phyloP scores from a whole-genome alignment of 2,797 vertebrate genomes.

The Cryptoprocta ferox region DNA sequence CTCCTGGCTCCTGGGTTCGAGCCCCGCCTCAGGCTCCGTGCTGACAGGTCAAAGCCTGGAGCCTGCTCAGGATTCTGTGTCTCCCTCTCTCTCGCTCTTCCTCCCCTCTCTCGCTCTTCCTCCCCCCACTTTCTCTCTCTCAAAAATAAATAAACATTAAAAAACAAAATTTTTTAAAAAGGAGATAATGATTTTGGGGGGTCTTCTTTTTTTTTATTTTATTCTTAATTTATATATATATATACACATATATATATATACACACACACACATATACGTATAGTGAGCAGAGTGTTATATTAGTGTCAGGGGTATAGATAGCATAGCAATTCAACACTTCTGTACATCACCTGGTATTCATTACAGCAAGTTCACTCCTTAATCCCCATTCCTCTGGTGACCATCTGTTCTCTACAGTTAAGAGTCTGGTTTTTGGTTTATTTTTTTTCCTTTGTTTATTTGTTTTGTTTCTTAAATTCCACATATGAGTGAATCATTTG shows the following conservation, averaged over 20 bases:
- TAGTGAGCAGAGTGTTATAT: background rate
- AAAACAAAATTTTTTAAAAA: too few relatives aligned
- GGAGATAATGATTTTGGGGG: background rate
- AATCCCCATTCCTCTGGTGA: background rate
- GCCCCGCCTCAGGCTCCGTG: too few relatives aligned
- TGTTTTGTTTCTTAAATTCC: background rate
- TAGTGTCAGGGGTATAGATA: background rate
- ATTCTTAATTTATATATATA: background rate
- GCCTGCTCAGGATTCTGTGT: too few relatives aligned
- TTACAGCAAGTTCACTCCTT: background rate
- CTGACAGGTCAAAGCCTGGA: too few relatives aligned
- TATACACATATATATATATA: background rate
- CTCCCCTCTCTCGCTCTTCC: too few relatives aligned
- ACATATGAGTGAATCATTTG: background rate
- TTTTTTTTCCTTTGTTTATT: background rate
- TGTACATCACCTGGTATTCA: background rate
- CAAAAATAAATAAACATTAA: too few relatives aligned
- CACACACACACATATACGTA: too few relatives aligned
- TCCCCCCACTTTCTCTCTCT: too few relatives aligned
- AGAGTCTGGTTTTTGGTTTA: background rate
- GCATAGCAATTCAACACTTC: too few relatives aligned
- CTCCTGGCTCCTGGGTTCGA: too few relatives aligned
- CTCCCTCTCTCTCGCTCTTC: too few relatives aligned
- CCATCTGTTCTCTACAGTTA: background rate
- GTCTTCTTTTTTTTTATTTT: background rate